Percentiles rank a stretch among this genome's conserved stretches.
Evolutionary conservation across 2,888 invertebrate genomes (phyloP).

Genomic region (Nipponacmea schrenckii): DNA sequence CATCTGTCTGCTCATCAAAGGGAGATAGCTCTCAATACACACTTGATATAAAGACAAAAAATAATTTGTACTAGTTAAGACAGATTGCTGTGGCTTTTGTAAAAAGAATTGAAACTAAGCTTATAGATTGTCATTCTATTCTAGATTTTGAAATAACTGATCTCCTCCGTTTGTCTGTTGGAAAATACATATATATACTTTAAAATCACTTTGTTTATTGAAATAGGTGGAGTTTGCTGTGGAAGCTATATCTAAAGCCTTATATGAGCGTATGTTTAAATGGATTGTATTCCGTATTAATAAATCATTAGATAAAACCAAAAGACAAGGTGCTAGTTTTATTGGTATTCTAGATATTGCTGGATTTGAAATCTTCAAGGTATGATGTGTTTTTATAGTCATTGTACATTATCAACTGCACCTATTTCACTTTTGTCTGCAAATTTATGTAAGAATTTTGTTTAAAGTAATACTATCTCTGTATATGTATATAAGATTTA

Average conservation of each 20-base stretch:
- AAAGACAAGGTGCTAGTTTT: slow-evolving; percentile 98
- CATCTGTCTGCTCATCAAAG: too few species aligned
- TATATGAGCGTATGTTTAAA: slow-evolving; percentile 98
- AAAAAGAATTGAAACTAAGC: too few species aligned
- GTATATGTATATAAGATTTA: neutral
- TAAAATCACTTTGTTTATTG: too few species aligned
- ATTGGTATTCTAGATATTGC: slow-evolving; percentile 99
- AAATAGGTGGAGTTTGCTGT: slow-evolving; percentile 92
- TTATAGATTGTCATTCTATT: neutral
- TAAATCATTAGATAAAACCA: slow-evolving; percentile 94
- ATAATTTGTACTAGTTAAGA: too few species aligned
- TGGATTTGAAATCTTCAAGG: slow-evolving; percentile 98
- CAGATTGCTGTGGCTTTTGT: neutral
- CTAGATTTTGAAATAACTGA: too few species aligned
- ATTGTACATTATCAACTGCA: too few species aligned
- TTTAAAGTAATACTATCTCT: neutral
- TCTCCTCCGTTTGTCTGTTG: neutral
- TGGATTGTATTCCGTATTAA: slow-evolving; percentile 99
- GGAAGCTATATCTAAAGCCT: slow-evolving; percentile 98
- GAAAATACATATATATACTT: too few species aligned
- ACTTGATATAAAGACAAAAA: too few species aligned
- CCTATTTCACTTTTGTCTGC: too few species aligned
- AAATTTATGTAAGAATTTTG: too few species aligned
- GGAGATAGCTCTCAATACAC: too few species aligned
- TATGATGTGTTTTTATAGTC: slow-evolving; percentile 41